Evolutionary conservation across 1,140 invertebrate species (phyloP), one percentile per base, ranked within the genome.

Genomic region (Carcinoscorpius rotundicauda): DNA sequence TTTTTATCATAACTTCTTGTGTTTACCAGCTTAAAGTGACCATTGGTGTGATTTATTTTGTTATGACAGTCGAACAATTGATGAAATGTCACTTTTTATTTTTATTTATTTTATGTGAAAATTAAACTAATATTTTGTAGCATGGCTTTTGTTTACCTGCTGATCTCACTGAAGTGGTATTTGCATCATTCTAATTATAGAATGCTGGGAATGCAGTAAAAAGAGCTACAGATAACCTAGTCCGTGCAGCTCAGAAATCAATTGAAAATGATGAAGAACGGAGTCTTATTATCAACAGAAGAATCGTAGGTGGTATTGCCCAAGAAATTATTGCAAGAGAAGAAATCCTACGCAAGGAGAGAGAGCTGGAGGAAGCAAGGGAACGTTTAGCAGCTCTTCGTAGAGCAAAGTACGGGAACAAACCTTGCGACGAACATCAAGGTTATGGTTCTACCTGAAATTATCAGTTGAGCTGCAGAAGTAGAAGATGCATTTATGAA

Each of bases 171-270:
- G 29, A 29, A 29, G 29, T 29, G 29, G 29, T 29, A 60, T 52
- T 68, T 11, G 65, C 0, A 49, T 49, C 64, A 6, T 68, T 58
- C 66, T 65, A 70, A 51, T 63, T 78, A 58, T 74, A 96, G 78
- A 83, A 87, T 49, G 97, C 97, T 6, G 96, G 97, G 10, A 97
- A 97, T 75, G 93, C 94, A 8, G 96, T 99, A 1, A 98, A 98
- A 79, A 83, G 91, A 69, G 97, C 97, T 3, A 98, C 97, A 0
- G 96, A 99, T 76, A 96, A 96, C 78, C 78, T 99, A 67, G 97
- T 99, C 8, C 81, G 85, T 51, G 92, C 95, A 0, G 96, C 96
- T 0, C 87, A 96, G 71, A 90, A 97, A 75, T 89, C 91, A 3
- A 91, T 97, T 62, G 88, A 89, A 59, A 85, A 78, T 48, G 72